These are phyloP conservation scores for Ophiothrix spiculata DNA, from an alignment of 35 echinoderm and acorn worm genomes.

Conservation along the genomic window DNA sequence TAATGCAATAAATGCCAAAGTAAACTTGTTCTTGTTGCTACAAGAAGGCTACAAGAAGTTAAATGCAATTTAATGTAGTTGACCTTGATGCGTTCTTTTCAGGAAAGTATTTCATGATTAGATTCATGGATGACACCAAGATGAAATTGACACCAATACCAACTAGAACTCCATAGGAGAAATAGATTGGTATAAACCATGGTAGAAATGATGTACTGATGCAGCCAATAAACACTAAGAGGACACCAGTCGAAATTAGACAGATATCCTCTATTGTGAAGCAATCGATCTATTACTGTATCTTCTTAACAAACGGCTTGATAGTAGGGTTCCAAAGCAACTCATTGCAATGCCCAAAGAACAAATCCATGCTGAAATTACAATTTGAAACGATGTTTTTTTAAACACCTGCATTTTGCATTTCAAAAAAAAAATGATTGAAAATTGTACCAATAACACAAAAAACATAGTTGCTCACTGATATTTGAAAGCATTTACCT, in stretches of 20 bases:
- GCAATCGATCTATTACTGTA: constrained; percentile 53
- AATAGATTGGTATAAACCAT: constrained; percentile 47
- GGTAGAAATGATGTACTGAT: constrained; percentile 59
- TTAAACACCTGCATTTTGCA: too few species aligned
- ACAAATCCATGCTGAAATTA: constrained; percentile 80
- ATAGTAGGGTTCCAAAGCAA: constrained; percentile 66
- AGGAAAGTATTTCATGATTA: constrained; percentile 83
- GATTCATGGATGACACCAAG: constrained; percentile 68
- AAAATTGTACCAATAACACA: too few species aligned
- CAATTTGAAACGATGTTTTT: too few species aligned
- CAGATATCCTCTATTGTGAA: too few species aligned
- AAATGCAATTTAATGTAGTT: too few species aligned
- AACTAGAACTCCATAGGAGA: constrained; percentile 63
- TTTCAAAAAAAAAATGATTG: too few species aligned
- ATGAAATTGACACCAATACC: constrained; percentile 79
- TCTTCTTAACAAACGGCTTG: constrained; percentile 53
- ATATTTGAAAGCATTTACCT: too few species aligned
- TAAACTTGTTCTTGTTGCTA: too few species aligned
- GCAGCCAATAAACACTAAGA: constrained; percentile 52
- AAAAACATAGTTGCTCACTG: too few species aligned
- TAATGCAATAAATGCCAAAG: too few species aligned
- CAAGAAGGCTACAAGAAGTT: too few species aligned
- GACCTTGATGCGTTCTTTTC: too few species aligned
- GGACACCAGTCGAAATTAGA: constrained; percentile 44
- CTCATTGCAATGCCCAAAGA: constrained; percentile 78